Evolutionary conservation across 2,888 invertebrate species (phyloP), one percentile per base, ranked within the genome.

Genomic region (Erebia epiphron): DNA sequence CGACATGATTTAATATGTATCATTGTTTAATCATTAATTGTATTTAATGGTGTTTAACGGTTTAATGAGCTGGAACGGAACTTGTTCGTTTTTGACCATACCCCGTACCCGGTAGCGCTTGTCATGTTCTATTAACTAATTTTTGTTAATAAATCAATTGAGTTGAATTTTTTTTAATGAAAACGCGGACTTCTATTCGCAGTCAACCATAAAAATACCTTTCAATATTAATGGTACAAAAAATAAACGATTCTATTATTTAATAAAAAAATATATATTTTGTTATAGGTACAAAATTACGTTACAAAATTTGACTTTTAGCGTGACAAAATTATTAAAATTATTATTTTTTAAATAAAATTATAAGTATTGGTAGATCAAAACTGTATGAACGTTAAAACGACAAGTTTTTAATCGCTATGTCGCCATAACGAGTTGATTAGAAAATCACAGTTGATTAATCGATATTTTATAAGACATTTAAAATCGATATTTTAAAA

Each of bases 1-100:
- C 64, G 58, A 58, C 41, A 35, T 35, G 69, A 13, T 67, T 57
- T 67, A 69, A 73, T 70, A 70, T 71, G 73, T 74, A 69, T 69
- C 67, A 16, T 56, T 58, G 49, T 35, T 56, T 63, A 54, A 54
- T 54, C 54, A 18, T 18, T 54, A 43, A 57, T 18, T 41, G 67
- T 50, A 58, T 58, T 57, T 63, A 57, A 21, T 57, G n/a, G 52
- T 21, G 63, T 41, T 56, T 52, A 57, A 69, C 50, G 14, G 52
- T 64, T 52, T 52, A 64, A 64, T 52, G 50, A 26, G 16, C 9
- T 61, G 69, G 58, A 16, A 46, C 62, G 46, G 46, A 18, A 16
- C 46, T 46, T 21, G 61, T 43, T 61, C 3, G 18, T 14, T 58
- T 58, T 35, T 35, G 41, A 60, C 41, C 60, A 16, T 11, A 60